A percentile compares a stretch with the other conserved stretches of the same genome.
phyloP scores from a whole-genome alignment of 2,113 vertebrate genomes.

The Mesoclemmys tuberculata region DNA sequence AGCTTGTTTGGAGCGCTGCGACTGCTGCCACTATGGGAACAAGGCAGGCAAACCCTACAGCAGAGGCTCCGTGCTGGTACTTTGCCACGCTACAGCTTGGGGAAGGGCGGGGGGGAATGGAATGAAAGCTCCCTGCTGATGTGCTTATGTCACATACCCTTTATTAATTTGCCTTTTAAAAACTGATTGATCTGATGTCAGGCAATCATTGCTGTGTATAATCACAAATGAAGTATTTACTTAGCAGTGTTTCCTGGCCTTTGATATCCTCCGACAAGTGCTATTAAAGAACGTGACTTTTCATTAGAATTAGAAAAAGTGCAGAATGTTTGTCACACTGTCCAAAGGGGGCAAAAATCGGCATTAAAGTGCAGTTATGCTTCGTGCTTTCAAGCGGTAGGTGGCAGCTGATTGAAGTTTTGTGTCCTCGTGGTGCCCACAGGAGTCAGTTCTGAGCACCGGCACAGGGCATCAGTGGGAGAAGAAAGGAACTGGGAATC shows the following conservation, averaged over 20 bases:
- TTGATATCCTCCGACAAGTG: not conserved
- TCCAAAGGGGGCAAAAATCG: not conserved
- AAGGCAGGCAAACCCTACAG: not conserved
- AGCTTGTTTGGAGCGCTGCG: not conserved
- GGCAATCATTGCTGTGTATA: not conserved
- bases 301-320: not conserved
- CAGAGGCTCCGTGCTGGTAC: not conserved
- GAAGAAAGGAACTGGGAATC: not conserved
- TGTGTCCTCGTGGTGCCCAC: not conserved
- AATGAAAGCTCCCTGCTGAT: not conserved
- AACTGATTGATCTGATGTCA: conserved; percentile 9
- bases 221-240: not conserved
- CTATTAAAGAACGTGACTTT: conserved; percentile 6
- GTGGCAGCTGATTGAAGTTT: not conserved
- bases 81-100: not conserved
- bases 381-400: not conserved
- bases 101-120: not conserved
- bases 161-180: conserved; percentile 40
- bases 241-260: conserved; percentile 1
- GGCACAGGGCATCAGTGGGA: not conserved
- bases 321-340: not conserved
- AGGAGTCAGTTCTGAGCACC: not conserved
- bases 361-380: not conserved
- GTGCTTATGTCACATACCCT: not conserved
- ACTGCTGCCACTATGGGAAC: not conserved